Evolutionary conservation across 2,797 vertebrate genomes (phyloP).

Genomic region (Enteromius anoplus): DNA sequence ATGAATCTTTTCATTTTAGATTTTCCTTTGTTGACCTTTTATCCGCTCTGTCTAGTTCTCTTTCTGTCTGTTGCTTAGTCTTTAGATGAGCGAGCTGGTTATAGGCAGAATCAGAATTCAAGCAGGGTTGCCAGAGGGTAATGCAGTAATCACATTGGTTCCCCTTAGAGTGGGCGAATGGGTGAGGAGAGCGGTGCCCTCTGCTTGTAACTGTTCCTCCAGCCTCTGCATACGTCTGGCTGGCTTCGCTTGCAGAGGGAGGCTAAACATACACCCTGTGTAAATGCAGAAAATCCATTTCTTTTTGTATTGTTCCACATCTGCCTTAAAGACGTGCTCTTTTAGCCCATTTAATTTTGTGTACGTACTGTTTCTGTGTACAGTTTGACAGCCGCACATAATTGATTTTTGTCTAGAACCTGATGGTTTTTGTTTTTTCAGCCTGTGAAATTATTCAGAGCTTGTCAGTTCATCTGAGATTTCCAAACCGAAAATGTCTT

Average conservation of each 20-base stretch:
- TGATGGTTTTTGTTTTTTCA: slow-evolving; percentile 26
- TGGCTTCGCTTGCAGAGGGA: slow-evolving; percentile 45
- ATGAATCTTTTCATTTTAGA: slow-evolving; percentile 27
- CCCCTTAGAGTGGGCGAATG: slow-evolving; percentile 59
- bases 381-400: slow-evolving; percentile 27
- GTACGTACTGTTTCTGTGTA: slow-evolving; percentile 11
- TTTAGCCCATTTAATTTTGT: slow-evolving; percentile 38
- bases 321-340: slow-evolving; percentile 29
- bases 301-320: slow-evolving; percentile 21
- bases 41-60: slow-evolving; percentile 29
- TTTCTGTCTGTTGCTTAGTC: slow-evolving; percentile 35
- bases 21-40: slow-evolving; percentile 33
- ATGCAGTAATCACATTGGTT: slow-evolving; percentile 65
- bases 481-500: slow-evolving; percentile 37
- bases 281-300: slow-evolving; percentile 50
- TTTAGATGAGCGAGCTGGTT: slow-evolving; percentile 45
- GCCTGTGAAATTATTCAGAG: slow-evolving; percentile 22
- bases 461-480: slow-evolving; percentile 40
- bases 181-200: slow-evolving; percentile 58
- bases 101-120: slow-evolving; percentile 47
- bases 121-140: slow-evolving; percentile 60
- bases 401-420: slow-evolving; percentile 37
- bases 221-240: slow-evolving; percentile 56
- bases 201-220: slow-evolving; percentile 59
- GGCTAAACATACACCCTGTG: slow-evolving; percentile 33